Base-by-base conservation (phyloP, 2,113 vertebrate species). In the Falcunculus frontatus region DNA sequence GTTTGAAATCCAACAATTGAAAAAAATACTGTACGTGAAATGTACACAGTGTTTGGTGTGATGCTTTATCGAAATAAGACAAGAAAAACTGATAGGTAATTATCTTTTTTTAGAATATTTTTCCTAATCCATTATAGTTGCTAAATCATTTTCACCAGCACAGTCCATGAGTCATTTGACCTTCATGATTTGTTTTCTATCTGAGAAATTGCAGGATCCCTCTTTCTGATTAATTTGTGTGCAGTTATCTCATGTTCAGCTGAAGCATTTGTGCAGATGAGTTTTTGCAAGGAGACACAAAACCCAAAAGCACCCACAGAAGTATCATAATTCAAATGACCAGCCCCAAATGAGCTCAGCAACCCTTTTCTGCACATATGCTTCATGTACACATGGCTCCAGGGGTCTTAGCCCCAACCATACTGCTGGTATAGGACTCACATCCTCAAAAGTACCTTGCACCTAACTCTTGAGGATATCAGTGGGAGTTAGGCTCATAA, bases 381-480 rank as follows among this genome's bases (percentile, higher is more conserved):
- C 37, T 35, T 78, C 27, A 22, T 4, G n/a, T 16, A 29, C 21
- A 4, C 35, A 30, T 0, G 1, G 46, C 32, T 35, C 30, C 30
- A 76, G 64, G 16, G 25, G 8, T 60, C 60, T 75, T 19, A 50
- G 30, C 44, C 69, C 37, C 18, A 47, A 6, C n/a, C 35, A 74
- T 16, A 23, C 29, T 50, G 35, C 60, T 29, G 19, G 44, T 55
- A 0, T 20, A 59, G 39, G 9, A 55, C 12, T 41, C 23, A 13
- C n/a, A 63, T 21, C 35, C 62, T 67, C 30, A 10, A 15, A 67
- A 82, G 47, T 25, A 87, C 47, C 35, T 63, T 3, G 1, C 15
- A 14, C 23, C 42, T 25, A 30, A 55, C 14, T 84, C 78, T 47
- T 49, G 62, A 93, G 57, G 57, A 47, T 59, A 35, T n/a, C 62